Evolutionary conservation across 1,140 invertebrate species (phyloP), one percentile per base, ranked within the genome.

Genomic region (Saccostrea cuccullata): DNA sequence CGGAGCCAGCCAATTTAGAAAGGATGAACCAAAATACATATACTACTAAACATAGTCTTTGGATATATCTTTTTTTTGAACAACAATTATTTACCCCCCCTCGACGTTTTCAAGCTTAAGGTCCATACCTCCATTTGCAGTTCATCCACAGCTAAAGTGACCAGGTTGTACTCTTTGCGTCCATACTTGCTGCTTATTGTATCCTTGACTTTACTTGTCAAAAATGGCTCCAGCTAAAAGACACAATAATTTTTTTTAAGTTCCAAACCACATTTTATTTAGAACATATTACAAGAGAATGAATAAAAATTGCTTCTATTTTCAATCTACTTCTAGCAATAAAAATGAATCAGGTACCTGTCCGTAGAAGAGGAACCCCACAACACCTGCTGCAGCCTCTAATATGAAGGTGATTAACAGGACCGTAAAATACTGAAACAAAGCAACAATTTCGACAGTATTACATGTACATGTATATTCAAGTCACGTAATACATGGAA

Each of bases 321-420:
- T 47, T 47, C 47, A 47, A 5, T 47, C 1, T 47, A 1, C 5
- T 47, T 47, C 5, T 47, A 9, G 9, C 47, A 47, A 47, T 8
- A 47, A 3, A 47, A 47, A 47, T 6, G 47, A 47, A 47, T 47
- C 5, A 9, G 47, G 6, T 85, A 86, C 84, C 60, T 86, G 84
- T 67, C 67, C 84, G 15, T 86, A 86, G 30, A 67, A 86, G 26
- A 67, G 13, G 11, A 56, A 30, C 6, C 84, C 84, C 2, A 86
- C 2, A 11, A 86, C 60, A 40, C 47, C 84, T 13, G 84, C 84
- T n/a, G 60, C 84, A 36, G 58, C 84, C 20, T 86, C 58, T 26
- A 67, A 15, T 17, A 86, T 20, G 30, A 86, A 86, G 13, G 67
- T 64, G 9, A 86, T 12, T 30, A 86, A 67, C 58, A 67, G 60